phyloP scores from a whole-genome alignment of 2,113 vertebrate genomes.

The Cebus imitator region DNA sequence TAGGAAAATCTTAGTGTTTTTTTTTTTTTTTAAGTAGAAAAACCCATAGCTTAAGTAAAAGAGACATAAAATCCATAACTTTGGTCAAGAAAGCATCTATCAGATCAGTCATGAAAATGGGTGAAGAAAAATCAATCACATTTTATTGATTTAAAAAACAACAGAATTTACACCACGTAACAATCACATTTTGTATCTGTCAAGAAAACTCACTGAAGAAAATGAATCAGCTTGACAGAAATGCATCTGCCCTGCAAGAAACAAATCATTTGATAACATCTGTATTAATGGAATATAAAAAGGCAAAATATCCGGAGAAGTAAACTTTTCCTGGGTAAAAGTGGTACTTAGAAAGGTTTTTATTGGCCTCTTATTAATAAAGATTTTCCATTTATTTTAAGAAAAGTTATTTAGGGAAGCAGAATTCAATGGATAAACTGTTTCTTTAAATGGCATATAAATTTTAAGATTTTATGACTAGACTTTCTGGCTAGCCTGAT shows the following conservation, averaged over 20 bases:
- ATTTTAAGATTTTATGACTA: neutral
- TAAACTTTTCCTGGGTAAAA: neutral
- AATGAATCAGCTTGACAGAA: conserved; percentile 59
- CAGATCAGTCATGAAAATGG: conserved; percentile 67
- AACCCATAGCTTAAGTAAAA: conserved; percentile 63
- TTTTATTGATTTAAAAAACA: conserved; percentile 68
- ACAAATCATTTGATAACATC: conserved; percentile 51
- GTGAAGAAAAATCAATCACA: conserved; percentile 70
- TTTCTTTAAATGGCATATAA: conserved; percentile 28
- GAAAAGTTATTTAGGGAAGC: conserved; percentile 36
- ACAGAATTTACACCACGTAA: conserved; percentile 67
- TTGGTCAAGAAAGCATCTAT: conserved; percentile 54
- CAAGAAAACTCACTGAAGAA: conserved; percentile 65
- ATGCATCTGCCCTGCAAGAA: conserved; percentile 58
- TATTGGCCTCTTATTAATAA: neutral
- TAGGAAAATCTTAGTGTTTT: no score
- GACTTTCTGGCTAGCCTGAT: neutral
- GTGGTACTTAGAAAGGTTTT: neutral
- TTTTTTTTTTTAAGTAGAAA: neutral
- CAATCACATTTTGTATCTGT: conserved; percentile 58
- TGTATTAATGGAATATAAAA: conserved; percentile 52
- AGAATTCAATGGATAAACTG: neutral
- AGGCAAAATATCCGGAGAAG: conserved; percentile 38
- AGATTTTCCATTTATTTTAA: conserved; percentile 53
- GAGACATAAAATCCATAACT: conserved; percentile 75